Percentiles rank a stretch among this genome's conserved stretches.
These are phyloP conservation scores for Acanthiza pusilla DNA, from an alignment of 2,797 vertebrate genomes.

Conservation along the genomic window DNA sequence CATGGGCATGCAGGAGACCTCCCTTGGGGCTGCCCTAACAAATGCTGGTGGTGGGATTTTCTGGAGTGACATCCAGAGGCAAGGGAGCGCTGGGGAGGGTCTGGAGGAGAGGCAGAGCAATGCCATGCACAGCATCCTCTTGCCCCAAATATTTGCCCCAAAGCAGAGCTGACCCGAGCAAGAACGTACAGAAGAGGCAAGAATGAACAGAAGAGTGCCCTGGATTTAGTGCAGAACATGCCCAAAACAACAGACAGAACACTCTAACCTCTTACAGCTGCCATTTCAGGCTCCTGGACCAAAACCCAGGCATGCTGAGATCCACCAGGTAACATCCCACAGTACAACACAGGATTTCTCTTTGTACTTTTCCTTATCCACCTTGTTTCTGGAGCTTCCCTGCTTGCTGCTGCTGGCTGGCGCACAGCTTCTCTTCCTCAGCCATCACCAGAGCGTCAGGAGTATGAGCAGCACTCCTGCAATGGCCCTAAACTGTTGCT, in stretches of 20 bases:
- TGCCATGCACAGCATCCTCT: neutral
- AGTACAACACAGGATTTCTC: neutral
- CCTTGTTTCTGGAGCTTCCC: neutral
- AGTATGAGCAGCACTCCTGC: neutral
- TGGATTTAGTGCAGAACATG: neutral
- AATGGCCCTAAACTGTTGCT: neutral
- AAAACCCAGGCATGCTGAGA: neutral
- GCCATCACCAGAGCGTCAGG: neutral
- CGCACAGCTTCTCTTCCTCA: neutral
- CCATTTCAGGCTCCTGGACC: neutral
- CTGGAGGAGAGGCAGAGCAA: neutral
- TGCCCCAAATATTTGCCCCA: fast-evolving
- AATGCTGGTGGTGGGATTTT: neutral
- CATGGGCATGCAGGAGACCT: neutral
- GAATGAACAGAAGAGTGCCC: neutral
- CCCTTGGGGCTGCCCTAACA: neutral
- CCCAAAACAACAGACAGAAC: neutral
- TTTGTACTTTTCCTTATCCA: neutral
- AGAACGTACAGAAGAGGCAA: neutral
- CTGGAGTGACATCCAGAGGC: neutral
- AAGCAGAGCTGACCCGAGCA: neutral
- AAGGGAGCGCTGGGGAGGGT: fast-evolving
- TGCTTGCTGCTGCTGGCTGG: neutral
- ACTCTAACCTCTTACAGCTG: neutral
- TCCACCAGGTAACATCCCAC: neutral